Conservation (phyloP, 2,888 invertebrate genomes). For the Pristionchus maxplancki region DNA sequence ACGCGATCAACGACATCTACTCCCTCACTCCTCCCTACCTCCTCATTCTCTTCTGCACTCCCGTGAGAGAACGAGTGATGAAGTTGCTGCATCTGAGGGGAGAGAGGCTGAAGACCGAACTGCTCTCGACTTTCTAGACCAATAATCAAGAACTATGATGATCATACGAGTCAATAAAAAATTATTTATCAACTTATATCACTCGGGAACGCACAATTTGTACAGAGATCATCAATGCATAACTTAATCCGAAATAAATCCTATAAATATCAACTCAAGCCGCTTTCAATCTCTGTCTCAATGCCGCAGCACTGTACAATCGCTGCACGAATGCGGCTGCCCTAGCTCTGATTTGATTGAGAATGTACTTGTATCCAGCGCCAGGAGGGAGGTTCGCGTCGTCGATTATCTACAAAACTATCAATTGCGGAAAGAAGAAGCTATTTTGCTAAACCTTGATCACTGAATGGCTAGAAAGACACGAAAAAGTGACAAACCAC, state of each 20-base stretch:
- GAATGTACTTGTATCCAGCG: constrained; percentile 2
- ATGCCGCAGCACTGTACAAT: not conserved
- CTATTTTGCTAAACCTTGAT: too few relatives aligned
- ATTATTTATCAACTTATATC: constrained; percentile 4
- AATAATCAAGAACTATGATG: too few relatives aligned
- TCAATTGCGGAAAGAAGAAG: too few relatives aligned
- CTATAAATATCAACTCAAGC: not conserved
- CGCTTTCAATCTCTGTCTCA: not conserved
- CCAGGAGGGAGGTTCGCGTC: constrained; percentile 31
- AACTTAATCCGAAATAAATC: not conserved
- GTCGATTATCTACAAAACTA: not conserved
- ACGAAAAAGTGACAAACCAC: not conserved
- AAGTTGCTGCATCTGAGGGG: not conserved
- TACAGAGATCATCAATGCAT: not conserved
- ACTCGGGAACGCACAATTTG: not conserved
- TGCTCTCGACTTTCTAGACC: not conserved
- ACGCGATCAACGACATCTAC: constrained; percentile 23
- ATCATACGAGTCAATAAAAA: too few relatives aligned
- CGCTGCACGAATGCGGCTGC: constrained; percentile 6
- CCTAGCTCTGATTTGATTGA: not conserved
- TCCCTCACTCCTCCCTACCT: constrained; percentile 27
- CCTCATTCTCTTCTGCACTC: constrained; percentile 30
- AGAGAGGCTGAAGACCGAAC: not conserved
- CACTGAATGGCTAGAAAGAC: too few relatives aligned
- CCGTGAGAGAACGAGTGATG: constrained; percentile 19